phyloP scores from a whole-genome alignment of 1,140 invertebrate species.

The Habropoda laboriosa region DNA sequence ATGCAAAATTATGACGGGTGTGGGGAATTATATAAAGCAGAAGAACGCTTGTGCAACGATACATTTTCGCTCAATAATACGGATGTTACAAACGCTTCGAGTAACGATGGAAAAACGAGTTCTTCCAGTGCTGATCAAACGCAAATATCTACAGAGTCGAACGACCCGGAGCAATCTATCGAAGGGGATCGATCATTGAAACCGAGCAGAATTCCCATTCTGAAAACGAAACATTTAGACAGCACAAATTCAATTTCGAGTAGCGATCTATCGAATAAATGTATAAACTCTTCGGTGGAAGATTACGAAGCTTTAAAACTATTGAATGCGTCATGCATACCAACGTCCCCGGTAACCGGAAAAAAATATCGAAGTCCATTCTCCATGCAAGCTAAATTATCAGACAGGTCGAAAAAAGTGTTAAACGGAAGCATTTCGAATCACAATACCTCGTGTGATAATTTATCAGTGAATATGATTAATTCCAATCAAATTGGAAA shows the following conservation, averaged over 20 bases:
- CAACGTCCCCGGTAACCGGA: slow-evolving; percentile 75
- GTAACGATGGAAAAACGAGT: slow-evolving; percentile 46
- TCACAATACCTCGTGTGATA: slow-evolving; percentile 55
- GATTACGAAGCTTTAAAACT: slow-evolving; percentile 62
- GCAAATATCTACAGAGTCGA: slow-evolving; percentile 8
- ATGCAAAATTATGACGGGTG: slow-evolving; percentile 34
- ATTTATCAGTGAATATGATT: slow-evolving; percentile 6
- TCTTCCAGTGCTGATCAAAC: slow-evolving; percentile 30
- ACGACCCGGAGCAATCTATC: slow-evolving; percentile 30
- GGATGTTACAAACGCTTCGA: slow-evolving; percentile 32
- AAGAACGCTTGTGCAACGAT: slow-evolving; percentile 35
- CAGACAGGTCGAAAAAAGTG: slow-evolving; percentile 64
- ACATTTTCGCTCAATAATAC: slow-evolving; percentile 4
- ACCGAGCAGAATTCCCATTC: slow-evolving; percentile 75
- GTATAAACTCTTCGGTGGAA: slow-evolving; percentile 61
- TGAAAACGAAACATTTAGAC: slow-evolving; percentile 70
- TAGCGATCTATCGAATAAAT: slow-evolving; percentile 69
- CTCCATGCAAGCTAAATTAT: slow-evolving; percentile 65
- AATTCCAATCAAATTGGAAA: background rate
- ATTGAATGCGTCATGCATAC: slow-evolving; percentile 66
- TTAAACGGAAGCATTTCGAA: slow-evolving; percentile 62
- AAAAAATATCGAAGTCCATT: slow-evolving; percentile 77
- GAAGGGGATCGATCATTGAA: slow-evolving; percentile 68
- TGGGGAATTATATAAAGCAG: slow-evolving; percentile 28
- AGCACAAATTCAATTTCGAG: slow-evolving; percentile 58